A percentile compares a stretch with the other conserved stretches of the same genome.
Conservation (phyloP, 2,888 invertebrate species). For the Subacronicta megacephala region DNA sequence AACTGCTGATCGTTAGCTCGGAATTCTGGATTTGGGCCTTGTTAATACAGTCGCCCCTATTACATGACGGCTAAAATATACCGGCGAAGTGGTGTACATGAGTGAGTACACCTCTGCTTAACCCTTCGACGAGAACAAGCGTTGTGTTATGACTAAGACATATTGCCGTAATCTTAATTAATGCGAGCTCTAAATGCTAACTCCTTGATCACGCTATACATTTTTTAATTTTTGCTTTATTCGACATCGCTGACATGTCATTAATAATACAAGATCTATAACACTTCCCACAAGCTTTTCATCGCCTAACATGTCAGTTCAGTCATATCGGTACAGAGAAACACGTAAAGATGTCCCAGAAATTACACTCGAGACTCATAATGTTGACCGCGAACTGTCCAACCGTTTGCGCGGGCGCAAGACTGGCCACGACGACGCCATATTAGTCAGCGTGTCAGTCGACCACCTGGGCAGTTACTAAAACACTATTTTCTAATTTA, state of each 20-base stretch:
- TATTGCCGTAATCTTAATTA: neutral
- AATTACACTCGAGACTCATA: constrained; percentile 24
- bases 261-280: constrained; percentile 20
- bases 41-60: no score
- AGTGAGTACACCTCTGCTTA: no score
- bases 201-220: neutral
- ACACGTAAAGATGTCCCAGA: constrained; percentile 36
- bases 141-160: no score
- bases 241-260: constrained; percentile 4
- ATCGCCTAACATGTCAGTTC: constrained; percentile 28
- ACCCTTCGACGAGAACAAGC: no score
- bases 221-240: constrained; percentile 5
- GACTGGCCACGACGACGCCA: constrained; percentile 30
- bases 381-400: constrained; percentile 54
- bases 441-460: constrained; percentile 47
- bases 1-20: no score
- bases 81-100: no score
- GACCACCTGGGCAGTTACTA: constrained; percentile 57
- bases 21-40: no score
- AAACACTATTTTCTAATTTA: constrained; percentile 67
- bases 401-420: constrained; percentile 28
- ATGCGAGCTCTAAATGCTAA: neutral
- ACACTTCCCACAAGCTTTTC: constrained; percentile 17
- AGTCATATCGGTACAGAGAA: constrained; percentile 20
- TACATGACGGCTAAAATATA: no score